Conservation (phyloP, 2,888 invertebrate genomes). For the Cacoxenus indagator region DNA sequence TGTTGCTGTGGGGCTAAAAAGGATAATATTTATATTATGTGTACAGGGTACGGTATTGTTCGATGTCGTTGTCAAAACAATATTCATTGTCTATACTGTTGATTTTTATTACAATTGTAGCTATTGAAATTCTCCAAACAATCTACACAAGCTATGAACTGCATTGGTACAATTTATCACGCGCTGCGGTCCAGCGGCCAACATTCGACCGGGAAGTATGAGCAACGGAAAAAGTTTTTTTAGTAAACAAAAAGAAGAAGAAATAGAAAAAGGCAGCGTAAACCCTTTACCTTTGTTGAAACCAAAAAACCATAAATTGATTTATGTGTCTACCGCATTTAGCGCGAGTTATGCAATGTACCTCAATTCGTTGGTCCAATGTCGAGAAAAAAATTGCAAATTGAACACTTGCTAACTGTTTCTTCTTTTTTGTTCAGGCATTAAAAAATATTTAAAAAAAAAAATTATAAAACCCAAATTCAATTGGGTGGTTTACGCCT, state of each 20-base stretch:
- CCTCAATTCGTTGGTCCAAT: not conserved
- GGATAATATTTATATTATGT: not conserved
- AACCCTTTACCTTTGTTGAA: not conserved
- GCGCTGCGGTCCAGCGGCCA: not conserved
- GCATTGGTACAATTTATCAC: not conserved
- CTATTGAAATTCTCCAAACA: not conserved
- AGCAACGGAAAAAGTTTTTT: not conserved
- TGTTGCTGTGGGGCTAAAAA: not conserved
- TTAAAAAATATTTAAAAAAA: not conserved
- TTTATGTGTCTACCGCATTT: conserved; percentile 19
- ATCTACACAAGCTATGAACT: not conserved
- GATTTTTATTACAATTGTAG: not conserved
- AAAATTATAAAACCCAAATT: not conserved
- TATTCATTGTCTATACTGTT: not conserved
- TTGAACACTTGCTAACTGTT: not conserved
- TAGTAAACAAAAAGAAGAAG: not conserved
- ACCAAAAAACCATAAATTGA: conserved; percentile 9
- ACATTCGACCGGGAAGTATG: not conserved
- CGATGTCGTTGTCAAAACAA: not conserved
- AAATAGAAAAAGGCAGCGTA: not conserved
- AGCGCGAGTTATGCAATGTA: conserved; percentile 10
- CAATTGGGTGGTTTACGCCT: not conserved
- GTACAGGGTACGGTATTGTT: not conserved
- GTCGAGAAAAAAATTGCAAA: not conserved
- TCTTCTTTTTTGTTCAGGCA: not conserved